These are phyloP conservation scores for Hydrotaea diabolus DNA, from an alignment of 2,888 invertebrate species.

Conservation along the genomic window DNA sequence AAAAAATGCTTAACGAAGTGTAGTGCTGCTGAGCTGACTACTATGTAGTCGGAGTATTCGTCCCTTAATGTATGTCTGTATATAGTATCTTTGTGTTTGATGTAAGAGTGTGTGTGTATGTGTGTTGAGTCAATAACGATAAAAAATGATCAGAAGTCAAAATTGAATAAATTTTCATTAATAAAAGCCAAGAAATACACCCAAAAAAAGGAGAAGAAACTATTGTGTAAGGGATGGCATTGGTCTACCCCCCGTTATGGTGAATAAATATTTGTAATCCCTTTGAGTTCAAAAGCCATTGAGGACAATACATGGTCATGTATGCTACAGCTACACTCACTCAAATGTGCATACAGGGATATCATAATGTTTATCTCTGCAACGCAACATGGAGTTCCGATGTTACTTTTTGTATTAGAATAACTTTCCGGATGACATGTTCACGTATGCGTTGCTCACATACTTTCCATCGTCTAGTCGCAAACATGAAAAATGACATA, in stretches of 20 bases:
- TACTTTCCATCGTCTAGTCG: no score
- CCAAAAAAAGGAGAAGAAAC: neutral
- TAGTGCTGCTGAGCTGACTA: conserved; percentile 9
- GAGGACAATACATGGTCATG: neutral
- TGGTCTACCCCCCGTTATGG: neutral
- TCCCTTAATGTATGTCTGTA: neutral
- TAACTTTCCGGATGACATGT: no score
- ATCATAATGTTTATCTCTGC: no score
- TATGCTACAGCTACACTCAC: no score
- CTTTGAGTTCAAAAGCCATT: neutral
- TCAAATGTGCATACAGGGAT: no score
- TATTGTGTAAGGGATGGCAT: neutral
- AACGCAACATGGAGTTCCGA: no score
- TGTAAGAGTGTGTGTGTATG: conserved; percentile 8
- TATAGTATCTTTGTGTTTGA: neutral
- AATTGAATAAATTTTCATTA: conserved; percentile 69
- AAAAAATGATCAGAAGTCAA: conserved; percentile 70
- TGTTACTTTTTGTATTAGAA: no score
- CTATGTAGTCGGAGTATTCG: neutral
- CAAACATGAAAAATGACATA: no score
- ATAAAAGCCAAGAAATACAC: conserved; percentile 60
- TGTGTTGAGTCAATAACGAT: conserved; percentile 56
- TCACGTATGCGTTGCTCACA: no score
- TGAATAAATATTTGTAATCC: neutral
- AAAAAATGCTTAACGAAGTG: conserved; percentile 37